phyloP scores from a whole-genome alignment of 2,888 invertebrate species.

The Deroplatys truncata region DNA sequence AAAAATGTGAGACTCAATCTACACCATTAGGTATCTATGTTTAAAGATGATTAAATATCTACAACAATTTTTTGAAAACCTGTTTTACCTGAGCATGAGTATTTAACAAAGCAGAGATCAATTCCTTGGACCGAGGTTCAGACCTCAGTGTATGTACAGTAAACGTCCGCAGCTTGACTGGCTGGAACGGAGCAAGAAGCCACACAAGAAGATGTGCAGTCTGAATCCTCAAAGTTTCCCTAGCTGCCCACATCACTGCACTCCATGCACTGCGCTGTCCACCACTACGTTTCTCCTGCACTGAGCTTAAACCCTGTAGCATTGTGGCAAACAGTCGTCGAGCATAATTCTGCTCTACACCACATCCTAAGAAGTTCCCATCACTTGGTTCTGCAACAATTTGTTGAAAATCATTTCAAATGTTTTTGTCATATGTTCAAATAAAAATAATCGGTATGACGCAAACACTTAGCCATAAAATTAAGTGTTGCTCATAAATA shows the following conservation, averaged over 20 bases:
- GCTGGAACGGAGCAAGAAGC: constrained; percentile 48
- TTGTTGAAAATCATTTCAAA: too few relatives aligned
- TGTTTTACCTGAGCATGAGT: constrained; percentile 43
- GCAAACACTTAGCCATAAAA: too few relatives aligned
- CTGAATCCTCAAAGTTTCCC: constrained; percentile 43
- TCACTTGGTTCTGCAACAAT: neutral
- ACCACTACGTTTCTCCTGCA: constrained; percentile 39
- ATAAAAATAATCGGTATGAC: too few relatives aligned
- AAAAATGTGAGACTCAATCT: too few relatives aligned
- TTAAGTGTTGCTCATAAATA: too few relatives aligned
- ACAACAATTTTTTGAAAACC: too few relatives aligned
- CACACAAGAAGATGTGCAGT: constrained; percentile 48
- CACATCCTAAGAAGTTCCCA: neutral
- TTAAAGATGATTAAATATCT: too few relatives aligned
- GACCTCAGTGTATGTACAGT: constrained; percentile 46
- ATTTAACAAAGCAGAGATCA: constrained; percentile 44
- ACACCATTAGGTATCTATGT: too few relatives aligned
- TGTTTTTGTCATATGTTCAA: too few relatives aligned
- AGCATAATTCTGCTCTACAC: constrained; percentile 42
- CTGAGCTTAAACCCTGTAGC: constrained; percentile 45
- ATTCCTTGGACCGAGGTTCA: constrained; percentile 45
- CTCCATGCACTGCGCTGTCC: constrained; percentile 21
- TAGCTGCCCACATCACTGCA: constrained; percentile 39
- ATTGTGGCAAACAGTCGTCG: constrained; percentile 51
- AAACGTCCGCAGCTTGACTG: constrained; percentile 44